phyloP scores from a whole-genome alignment of 2,113 vertebrate species.

The Axis porcinus region DNA sequence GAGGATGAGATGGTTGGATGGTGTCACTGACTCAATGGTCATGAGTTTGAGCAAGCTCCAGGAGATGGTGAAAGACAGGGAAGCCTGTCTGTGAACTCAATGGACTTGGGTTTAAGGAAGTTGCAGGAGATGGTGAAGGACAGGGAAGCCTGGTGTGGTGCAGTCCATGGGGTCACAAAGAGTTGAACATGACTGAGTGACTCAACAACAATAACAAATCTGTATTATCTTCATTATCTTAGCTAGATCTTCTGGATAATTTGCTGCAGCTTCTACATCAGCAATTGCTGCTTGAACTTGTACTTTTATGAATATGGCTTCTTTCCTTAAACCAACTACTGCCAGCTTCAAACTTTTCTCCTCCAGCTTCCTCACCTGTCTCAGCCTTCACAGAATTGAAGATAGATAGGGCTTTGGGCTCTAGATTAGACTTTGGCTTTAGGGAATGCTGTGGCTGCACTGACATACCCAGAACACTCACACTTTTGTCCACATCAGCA shows the following conservation, averaged over 20 bases:
- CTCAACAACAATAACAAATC: not conserved
- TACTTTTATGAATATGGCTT: not conserved
- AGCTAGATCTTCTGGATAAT: not conserved
- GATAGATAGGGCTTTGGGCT: not conserved
- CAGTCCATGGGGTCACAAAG: not conserved
- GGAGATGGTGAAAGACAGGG: not conserved
- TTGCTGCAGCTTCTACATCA: not conserved
- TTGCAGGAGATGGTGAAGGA: not conserved
- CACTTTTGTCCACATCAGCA: not conserved
- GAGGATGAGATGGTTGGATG: not conserved
- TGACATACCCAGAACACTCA: not conserved
- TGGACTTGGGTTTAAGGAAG: not conserved
- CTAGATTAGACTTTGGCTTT: not conserved
- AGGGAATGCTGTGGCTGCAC: not conserved
- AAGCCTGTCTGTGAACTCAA: not conserved
- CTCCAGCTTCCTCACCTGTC: not conserved
- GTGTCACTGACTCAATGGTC: fast-evolving
- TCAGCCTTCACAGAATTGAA: not conserved
- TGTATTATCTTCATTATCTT: not conserved
- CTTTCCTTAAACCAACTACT: not conserved
- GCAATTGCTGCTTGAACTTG: not conserved
- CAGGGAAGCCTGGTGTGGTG: not conserved
- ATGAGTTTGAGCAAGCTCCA: not conserved
- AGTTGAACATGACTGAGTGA: not conserved
- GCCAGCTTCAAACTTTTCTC: not conserved